phyloP scores from a whole-genome alignment of 2,113 vertebrate genomes.

The Leuciscus idus region DNA sequence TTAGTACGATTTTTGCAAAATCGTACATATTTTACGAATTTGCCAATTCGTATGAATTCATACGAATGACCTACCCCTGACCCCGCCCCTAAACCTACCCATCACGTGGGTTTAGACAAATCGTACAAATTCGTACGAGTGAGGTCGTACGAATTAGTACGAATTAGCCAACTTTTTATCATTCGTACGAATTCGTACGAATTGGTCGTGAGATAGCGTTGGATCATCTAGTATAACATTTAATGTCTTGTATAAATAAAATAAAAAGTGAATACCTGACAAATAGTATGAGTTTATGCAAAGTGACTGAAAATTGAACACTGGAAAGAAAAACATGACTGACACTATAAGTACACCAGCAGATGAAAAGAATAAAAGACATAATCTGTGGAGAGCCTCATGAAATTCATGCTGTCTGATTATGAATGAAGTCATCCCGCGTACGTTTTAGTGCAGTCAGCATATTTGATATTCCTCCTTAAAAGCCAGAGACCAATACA shows the following conservation, averaged over 20 bases:
- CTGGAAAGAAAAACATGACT: not conserved
- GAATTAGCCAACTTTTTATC: too few species aligned
- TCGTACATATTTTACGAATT: too few species aligned
- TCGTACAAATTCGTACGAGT: too few species aligned
- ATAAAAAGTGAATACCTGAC: not conserved
- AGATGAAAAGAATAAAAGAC: constrained; percentile 6
- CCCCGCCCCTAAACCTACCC: too few species aligned
- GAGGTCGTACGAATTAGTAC: too few species aligned
- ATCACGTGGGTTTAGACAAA: too few species aligned
- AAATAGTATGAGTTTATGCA: constrained; percentile 1
- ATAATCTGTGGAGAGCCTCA: not conserved
- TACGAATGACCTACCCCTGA: too few species aligned
- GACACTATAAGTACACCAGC: not conserved
- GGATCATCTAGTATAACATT: not conserved
- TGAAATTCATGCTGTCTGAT: not conserved
- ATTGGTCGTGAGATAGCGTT: too few species aligned
- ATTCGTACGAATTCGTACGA: too few species aligned
- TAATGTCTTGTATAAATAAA: not conserved
- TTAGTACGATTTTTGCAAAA: too few species aligned
- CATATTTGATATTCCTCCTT: constrained; percentile 30
- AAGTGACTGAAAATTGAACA: not conserved
- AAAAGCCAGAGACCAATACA: constrained; percentile 28
- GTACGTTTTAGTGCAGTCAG: constrained; percentile 42
- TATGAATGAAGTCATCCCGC: constrained; percentile 41
- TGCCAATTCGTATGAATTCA: too few species aligned